Evolutionary conservation across 1,140 invertebrate species (phyloP).

Genomic region (Globodera ellingtonae): DNA sequence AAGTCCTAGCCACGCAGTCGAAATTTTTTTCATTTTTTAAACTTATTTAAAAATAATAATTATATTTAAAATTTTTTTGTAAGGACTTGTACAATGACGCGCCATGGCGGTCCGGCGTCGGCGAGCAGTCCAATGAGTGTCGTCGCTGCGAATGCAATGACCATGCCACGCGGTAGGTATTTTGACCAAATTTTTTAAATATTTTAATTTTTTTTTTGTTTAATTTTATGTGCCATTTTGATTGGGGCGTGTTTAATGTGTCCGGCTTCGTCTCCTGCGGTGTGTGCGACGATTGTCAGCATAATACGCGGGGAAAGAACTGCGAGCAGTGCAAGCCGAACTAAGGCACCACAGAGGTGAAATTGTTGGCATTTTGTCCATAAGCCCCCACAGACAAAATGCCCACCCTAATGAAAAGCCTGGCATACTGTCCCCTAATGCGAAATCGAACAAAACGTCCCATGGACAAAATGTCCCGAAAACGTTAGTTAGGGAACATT

Average conservation of each 20-base stretch:
- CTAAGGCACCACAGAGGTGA: constrained; percentile 73
- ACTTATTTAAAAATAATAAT: no score
- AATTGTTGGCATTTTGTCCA: constrained; percentile 12
- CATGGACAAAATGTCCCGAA: no score
- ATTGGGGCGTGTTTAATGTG: constrained; percentile 80
- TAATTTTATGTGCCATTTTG: constrained; percentile 77
- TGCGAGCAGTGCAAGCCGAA: constrained; percentile 90
- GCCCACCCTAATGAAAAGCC: no score
- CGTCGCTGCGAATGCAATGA: constrained; percentile 88
- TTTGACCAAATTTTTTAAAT: no score
- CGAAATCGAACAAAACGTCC: no score
- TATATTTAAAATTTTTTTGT: no score
- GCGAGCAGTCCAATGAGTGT: constrained; percentile 87
- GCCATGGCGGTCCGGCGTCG: constrained; percentile 91
- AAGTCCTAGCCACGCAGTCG: no score
- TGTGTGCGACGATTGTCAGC: constrained; percentile 85
- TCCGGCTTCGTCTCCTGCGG: constrained; percentile 76
- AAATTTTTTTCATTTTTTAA: no score
- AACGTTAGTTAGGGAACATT: no score
- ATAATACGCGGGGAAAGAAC: constrained; percentile 86
- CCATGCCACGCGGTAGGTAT: constrained; percentile 72
- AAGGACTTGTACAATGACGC: constrained; percentile 86
- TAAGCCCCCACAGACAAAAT: no score
- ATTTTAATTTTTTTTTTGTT: no score
- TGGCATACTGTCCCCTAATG: no score